Percentiles rank a stretch among this genome's conserved stretches.
Evolutionary conservation across 2,888 invertebrate genomes (phyloP).

Genomic region (Torymus tubicola): DNA sequence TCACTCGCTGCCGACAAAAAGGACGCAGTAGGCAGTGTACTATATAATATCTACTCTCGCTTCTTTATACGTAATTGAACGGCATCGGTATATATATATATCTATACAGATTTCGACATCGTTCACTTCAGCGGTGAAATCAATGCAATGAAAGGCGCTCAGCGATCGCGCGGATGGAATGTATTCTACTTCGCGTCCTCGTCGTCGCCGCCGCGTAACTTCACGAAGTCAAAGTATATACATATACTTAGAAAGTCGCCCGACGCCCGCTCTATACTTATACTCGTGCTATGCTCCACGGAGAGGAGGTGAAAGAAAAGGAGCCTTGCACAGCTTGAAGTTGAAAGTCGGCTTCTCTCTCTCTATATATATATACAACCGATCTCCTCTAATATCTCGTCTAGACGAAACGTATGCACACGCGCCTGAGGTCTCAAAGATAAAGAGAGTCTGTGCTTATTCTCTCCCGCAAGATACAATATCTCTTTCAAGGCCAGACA

Average conservation of each 20-base stretch:
- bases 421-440: conserved; percentile 30
- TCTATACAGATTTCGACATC: conserved; percentile 10
- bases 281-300: neutral
- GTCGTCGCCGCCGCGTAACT: neutral
- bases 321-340: neutral
- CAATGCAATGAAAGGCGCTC: conserved; percentile 21
- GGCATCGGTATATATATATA: neutral
- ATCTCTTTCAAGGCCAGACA: conserved; percentile 34
- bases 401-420: conserved; percentile 52
- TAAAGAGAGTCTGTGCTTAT: conserved; percentile 28
- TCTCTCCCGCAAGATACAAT: conserved; percentile 19
- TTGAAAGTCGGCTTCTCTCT: conserved; percentile 17
- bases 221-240: conserved; percentile 12
- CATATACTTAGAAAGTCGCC: conserved; percentile 10
- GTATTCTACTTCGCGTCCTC: conserved; percentile 12
- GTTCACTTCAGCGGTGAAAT: conserved; percentile 29
- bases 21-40: neutral
- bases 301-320: conserved; percentile 1
- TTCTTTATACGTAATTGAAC: neutral
- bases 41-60: too few species aligned
- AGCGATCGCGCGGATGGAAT: neutral
- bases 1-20: conserved; percentile 5
- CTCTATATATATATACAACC: too few species aligned
- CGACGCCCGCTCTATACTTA: neutral
- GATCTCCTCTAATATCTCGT: conserved; percentile 40